Evolutionary conservation across 92 coral and sea anemone species (phyloP), one percentile per base, ranked within the genome.

Genomic region (Phenganax marumi): DNA sequence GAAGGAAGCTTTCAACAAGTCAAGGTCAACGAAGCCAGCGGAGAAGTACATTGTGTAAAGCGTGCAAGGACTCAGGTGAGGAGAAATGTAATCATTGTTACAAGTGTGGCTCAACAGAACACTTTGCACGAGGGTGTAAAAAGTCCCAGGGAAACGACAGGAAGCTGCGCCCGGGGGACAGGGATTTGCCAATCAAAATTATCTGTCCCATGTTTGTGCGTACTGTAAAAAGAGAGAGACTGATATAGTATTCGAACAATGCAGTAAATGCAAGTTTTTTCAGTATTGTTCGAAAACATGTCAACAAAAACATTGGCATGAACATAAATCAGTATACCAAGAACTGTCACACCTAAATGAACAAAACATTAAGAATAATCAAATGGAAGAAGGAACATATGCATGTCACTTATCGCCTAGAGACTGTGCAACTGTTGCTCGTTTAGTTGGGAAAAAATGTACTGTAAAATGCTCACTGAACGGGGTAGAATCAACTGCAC

Each of bases 81-180:
- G 16, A 13, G 58, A n/a, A 70, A 70, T 72, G 80, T 70, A 13
- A 53, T 51, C 86, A 82, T 25, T 72, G 80, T 60, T 82, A 70
- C 19, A 82, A 82, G n/a, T 82, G 80, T 19, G 73, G 86, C 0
- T 82, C 80, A 10, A 23, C 61, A 75, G 81, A 53, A 13, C 81
- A 75, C 46, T 75, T 51, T 75, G 81, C 81, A 7, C 51, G 80
- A 3, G 79, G 85, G 16, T 81, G 85, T 48, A 21, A 25, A 63
- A 62, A 12, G 13, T 25, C 54, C 22, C 80, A 70, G 92, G 88
- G 81, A 90, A 90, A 90, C 86, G 85, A 74, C 56, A 65, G 49
- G 72, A 18, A 56, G 91, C 93, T 87, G 24, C 91, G 63, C 64
- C 89, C 85, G 77, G 68, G 91, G 91, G 91, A 85, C 89, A 90